Evolutionary conservation across 2,888 invertebrate species (phyloP), one percentile per base, ranked within the genome.

Genomic region (Beris chalybata): DNA sequence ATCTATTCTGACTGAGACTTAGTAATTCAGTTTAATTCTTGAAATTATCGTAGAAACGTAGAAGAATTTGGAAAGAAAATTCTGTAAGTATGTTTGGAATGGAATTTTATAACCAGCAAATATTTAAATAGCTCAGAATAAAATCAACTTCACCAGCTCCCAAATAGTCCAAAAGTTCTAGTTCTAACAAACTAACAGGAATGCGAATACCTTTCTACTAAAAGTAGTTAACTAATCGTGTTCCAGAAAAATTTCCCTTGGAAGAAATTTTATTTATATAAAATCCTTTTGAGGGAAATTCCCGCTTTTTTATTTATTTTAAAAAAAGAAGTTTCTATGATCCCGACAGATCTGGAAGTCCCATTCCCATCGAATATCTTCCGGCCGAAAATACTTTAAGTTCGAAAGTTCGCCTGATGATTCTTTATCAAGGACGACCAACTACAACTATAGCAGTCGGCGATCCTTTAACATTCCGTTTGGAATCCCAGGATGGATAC

Each of bases 401-500:
- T 77, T 93, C 93, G 0, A 91, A 93, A 76, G 93, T 95, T 2
- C 87, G 93, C 15, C 80, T 95, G 70, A 80, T 85, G 74, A 94
- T 95, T 72, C 79, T 95, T 55, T 95, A 95, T 77, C 93, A 95
- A 82, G 93, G 93, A 52, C 82, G 94, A 72, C 94, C 95, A 1
- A 95, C 95, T 0, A 95, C 94, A 0, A 95, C 94, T 1, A 95
- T 95, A 54, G 95, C 95, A 6, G 95, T 95, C 3, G 95, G 95
- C 1, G 95, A 95, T 80, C 94, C 94, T 0, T 78, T 95, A 7
- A 94, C 94, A 7, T 94, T 95, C 83, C 86, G 92, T 69, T 79
- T 95, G 57, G 95, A 95, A 81, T 89, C 94, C 0, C 91, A 93
- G 79, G 93, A 93, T 74, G 93, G 94, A 69, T 92, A 92, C 74